These are phyloP conservation scores for Thera obeliscata DNA, from an alignment of 2,888 invertebrate genomes.

Conservation along the genomic window DNA sequence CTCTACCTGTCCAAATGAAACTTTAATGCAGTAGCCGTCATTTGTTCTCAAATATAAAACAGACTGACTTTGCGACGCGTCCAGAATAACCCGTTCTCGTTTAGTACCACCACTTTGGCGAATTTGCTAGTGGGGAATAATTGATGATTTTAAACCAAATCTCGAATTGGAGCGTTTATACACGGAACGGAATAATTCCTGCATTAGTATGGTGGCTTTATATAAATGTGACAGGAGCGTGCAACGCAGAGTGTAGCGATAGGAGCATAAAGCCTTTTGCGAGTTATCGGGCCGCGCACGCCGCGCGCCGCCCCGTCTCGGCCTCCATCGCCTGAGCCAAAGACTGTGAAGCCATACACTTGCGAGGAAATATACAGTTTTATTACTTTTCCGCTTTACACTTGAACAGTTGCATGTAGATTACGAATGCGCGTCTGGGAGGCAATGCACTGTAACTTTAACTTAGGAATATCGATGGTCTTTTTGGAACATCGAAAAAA, in stretches of 20 bases:
- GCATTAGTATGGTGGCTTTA: constrained; percentile 46
- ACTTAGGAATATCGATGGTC: background rate
- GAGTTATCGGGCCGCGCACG: constrained; percentile 58
- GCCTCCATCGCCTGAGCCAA: constrained; percentile 35
- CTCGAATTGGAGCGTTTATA: constrained; percentile 32
- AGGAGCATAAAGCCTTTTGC: constrained; percentile 56
- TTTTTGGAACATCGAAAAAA: no score
- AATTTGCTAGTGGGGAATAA: constrained; percentile 38
- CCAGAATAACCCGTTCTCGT: constrained; percentile 42
- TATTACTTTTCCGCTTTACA: constrained; percentile 41
- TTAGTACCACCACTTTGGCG: constrained; percentile 11
- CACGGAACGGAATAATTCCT: constrained; percentile 41
- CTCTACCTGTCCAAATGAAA: constrained; percentile 71
- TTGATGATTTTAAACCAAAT: constrained; percentile 38
- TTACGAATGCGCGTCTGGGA: constrained; percentile 34
- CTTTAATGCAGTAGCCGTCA: constrained; percentile 75
- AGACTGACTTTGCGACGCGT: constrained; percentile 67
- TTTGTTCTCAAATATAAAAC: constrained; percentile 75
- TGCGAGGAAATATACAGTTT: constrained; percentile 41
- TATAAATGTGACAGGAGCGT: constrained; percentile 50
- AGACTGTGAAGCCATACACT: constrained; percentile 37
- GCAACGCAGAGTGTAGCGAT: constrained; percentile 48
- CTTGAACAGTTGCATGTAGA: constrained; percentile 37
- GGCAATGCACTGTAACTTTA: constrained; percentile 34
- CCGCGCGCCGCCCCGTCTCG: constrained; percentile 44